A percentile compares a stretch with the other conserved stretches of the same genome.
phyloP scores from a whole-genome alignment of 2,113 vertebrate genomes.

The Hippopotamus amphibius region DNA sequence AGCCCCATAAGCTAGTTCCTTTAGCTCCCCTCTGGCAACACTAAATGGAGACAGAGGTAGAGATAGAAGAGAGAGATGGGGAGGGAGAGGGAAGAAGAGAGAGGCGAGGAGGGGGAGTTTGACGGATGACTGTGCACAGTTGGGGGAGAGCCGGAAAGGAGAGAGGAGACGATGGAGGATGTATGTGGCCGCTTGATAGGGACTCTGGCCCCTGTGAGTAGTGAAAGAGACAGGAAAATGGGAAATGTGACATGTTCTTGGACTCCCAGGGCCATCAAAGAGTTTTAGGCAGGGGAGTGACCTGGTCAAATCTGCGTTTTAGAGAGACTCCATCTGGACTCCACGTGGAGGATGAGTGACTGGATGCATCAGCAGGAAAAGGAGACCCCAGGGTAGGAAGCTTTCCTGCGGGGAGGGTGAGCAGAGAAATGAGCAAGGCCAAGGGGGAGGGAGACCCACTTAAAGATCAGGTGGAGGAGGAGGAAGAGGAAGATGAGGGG shows the following conservation, averaged over 20 bases:
- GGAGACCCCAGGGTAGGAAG: slow-evolving; percentile 45
- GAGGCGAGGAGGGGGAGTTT: not conserved
- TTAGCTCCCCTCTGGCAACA: not conserved
- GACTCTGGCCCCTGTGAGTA: not conserved
- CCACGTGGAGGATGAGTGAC: not conserved
- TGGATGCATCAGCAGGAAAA: slow-evolving; percentile 8
- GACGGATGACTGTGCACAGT: not conserved
- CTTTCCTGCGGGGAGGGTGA: not conserved
- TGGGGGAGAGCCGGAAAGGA: not conserved
- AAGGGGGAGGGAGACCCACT: not conserved
- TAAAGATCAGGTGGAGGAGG: not conserved
- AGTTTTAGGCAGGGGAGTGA: not conserved
- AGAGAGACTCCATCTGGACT: slow-evolving; percentile 46
- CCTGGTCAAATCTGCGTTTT: slow-evolving; percentile 5
- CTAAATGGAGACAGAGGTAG: not conserved
- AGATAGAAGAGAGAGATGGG: not conserved
- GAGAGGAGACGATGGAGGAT: not conserved
- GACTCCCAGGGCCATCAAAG: slow-evolving; percentile 25
- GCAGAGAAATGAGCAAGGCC: not conserved
- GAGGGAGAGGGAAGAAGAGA: not conserved
- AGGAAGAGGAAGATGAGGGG: not conserved
- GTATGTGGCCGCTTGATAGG: not conserved
- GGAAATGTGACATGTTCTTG: not conserved
- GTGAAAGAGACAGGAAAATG: slow-evolving; percentile 55
- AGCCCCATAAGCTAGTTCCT: not conserved